Evolutionary conservation across 2,797 vertebrate species (phyloP), one percentile per base, ranked within the genome.

Genomic region (Xiphophorus birchmanni): DNA sequence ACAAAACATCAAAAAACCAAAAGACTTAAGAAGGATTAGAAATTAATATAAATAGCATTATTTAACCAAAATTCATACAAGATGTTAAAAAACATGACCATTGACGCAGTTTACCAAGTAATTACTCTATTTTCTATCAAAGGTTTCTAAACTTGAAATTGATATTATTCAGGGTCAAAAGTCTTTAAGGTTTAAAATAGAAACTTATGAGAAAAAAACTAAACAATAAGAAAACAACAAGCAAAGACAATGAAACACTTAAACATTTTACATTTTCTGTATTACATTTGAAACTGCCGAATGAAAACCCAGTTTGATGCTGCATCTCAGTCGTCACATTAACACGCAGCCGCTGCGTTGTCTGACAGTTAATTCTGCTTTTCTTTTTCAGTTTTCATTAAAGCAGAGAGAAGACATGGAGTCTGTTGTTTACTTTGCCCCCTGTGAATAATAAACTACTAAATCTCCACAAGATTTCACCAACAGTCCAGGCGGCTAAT

Each of bases 371-470:
- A 79, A 76, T 78, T 63, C 42, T 56, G 13, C 44, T 56, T 69
- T 88, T 87, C 60, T 72, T 87, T 86, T 89, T 54, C 84, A 82
- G 77, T 82, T 78, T 86, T 76, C 82, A 86, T 89, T 85, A 86
- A 67, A 80, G 71, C 48, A 77, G 47, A 63, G 50, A 80, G 79
- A 78, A 71, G 75, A 78, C 26, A 77, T 73, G 42, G 74, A 82
- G 85, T 83, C 83, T 87, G 75, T 90, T 87, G 83, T 90, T 90
- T 76, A 86, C 71, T 72, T 42, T 74, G 32, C 18, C 76, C 71
- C 74, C 2, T 10, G 45, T 83, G 84, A 84, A 87, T 75, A 83
- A 88, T 90, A 90, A 90, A 91, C 90, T 86, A 89, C 45, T n/a
- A n/a, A 81, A 79, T 35, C 56, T 74, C 84, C 77, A 29, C 45